Conservation (phyloP, 2,113 vertebrate species). For the Colius striatus region DNA sequence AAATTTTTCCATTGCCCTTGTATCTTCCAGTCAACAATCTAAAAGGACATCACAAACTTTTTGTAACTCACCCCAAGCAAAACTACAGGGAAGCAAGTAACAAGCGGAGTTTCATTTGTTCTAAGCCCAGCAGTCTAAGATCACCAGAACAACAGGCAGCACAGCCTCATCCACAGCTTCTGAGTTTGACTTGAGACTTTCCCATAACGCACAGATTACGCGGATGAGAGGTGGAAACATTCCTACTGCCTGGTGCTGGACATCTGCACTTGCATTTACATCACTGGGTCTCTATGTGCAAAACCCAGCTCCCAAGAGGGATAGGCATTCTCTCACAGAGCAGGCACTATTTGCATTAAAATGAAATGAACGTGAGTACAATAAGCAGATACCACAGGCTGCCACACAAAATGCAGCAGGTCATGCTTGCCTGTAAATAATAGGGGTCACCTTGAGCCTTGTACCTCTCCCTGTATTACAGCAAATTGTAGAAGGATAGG, state of each 20-base stretch:
- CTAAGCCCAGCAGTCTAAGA: background rate
- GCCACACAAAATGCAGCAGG: background rate
- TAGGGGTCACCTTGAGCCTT: background rate
- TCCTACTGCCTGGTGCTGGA: background rate
- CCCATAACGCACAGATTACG: fast-evolving
- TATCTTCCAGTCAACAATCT: background rate
- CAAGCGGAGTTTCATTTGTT: background rate
- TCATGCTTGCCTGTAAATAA: background rate
- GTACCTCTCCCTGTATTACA: background rate
- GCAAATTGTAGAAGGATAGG: background rate
- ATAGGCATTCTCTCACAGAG: fast-evolving
- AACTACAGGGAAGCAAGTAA: background rate
- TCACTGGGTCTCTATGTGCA: fast-evolving
- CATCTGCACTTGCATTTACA: background rate
- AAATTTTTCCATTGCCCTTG: background rate
- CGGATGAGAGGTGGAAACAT: background rate
- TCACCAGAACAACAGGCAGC: background rate
- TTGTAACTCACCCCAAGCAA: background rate
- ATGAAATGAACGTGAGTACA: background rate
- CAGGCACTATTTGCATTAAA: background rate
- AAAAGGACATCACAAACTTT: background rate
- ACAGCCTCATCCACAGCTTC: background rate
- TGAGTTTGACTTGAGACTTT: background rate
- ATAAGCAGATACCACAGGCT: background rate
- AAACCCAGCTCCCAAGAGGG: background rate